Percentiles rank a stretch among this genome's conserved stretches.
phyloP scores from a whole-genome alignment of 2,113 vertebrate species.

The Bufo bufo region DNA sequence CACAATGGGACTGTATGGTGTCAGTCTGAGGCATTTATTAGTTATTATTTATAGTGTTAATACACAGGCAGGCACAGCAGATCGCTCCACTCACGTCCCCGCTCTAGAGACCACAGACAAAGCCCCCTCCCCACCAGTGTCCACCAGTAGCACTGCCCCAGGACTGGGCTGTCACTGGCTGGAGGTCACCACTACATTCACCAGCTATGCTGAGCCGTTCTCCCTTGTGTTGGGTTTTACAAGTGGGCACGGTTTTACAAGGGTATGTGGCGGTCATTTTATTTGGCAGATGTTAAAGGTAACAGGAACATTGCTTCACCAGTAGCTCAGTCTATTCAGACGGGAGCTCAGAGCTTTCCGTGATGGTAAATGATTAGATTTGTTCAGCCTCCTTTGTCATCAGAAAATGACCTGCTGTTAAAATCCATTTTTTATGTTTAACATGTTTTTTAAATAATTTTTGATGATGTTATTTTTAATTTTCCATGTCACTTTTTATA shows the following conservation, averaged over 20 bases:
- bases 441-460: no score
- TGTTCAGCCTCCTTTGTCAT: not conserved
- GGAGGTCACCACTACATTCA: not conserved
- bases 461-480: no score
- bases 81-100: not conserved
- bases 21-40: not conserved
- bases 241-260: not conserved
- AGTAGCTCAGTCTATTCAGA: not conserved
- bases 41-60: conserved; percentile 7
- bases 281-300: not conserved
- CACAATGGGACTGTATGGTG: no score
- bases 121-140: not conserved
- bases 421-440: no score
- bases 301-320: not conserved
- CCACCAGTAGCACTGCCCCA: no score
- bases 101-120: not conserved
- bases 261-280: not conserved
- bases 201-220: not conserved
- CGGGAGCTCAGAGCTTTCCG: not conserved
- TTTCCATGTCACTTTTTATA: no score
- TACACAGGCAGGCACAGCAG: not conserved
- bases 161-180: no score
- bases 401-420: no score
- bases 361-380: not conserved
- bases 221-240: not conserved